phyloP scores from a whole-genome alignment of 2,888 invertebrate species.

The Thecophora atra region DNA sequence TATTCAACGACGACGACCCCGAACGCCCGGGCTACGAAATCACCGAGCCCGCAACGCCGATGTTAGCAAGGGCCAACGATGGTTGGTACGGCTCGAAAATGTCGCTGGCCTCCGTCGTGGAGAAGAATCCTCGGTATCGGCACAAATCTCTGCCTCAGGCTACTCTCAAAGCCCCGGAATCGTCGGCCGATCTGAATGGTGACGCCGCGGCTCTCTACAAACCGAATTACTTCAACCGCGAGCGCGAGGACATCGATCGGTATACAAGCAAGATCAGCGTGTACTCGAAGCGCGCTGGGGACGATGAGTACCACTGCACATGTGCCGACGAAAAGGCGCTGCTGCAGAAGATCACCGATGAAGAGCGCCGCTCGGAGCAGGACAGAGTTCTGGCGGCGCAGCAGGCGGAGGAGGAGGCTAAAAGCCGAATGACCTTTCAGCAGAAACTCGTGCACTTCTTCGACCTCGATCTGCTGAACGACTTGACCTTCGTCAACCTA shows the following conservation, averaged over 20 bases:
- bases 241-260: conserved; percentile 67
- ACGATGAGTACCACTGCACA: conserved; percentile 56
- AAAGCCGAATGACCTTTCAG: conserved; percentile 66
- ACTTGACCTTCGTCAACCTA: conserved; percentile 75
- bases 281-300: conserved; percentile 53
- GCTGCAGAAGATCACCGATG: conserved; percentile 51
- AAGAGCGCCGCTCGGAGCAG: conserved; percentile 46
- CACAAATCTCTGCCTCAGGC: conserved; percentile 51
- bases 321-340: conserved; percentile 59
- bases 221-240: conserved; percentile 71
- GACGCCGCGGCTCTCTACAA: conserved; percentile 45
- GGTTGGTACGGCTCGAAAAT: conserved; percentile 62
- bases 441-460: conserved; percentile 74
- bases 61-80: conserved; percentile 69
- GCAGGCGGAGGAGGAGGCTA: conserved; percentile 59
- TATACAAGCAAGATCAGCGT: conserved; percentile 59
- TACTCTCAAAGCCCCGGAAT: conserved; percentile 42
- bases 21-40: conserved; percentile 74
- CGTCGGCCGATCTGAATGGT: conserved; percentile 27
- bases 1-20: conserved; percentile 71
- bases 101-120: conserved; percentile 56
- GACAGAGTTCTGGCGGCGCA: conserved; percentile 42
- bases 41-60: conserved; percentile 73
- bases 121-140: conserved; percentile 41
- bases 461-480: conserved; percentile 75